Conservation (phyloP, 2,797 vertebrate genomes). For the Coilia nasus region DNA sequence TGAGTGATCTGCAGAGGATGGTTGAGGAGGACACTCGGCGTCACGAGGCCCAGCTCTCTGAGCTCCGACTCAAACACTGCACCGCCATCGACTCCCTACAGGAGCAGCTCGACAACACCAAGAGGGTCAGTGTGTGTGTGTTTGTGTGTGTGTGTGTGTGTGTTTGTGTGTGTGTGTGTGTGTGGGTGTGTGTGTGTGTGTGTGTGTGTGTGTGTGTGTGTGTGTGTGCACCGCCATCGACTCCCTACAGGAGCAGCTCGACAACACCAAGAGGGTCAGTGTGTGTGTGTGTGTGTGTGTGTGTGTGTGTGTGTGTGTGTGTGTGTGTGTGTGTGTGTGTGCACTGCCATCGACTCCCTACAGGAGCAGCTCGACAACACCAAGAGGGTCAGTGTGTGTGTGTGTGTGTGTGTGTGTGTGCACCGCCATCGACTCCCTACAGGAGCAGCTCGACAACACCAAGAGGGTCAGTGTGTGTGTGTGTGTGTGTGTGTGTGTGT, state of each 20-base stretch:
- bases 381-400: slow-evolving; percentile 72
- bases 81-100: slow-evolving; percentile 75
- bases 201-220: slow-evolving; percentile 2
- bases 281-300: background rate
- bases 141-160: background rate
- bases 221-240: slow-evolving; percentile 68
- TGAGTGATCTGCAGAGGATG: slow-evolving; percentile 76
- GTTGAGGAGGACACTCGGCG: slow-evolving; percentile 80
- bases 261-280: slow-evolving; percentile 80
- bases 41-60: slow-evolving; percentile 79
- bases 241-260: slow-evolving; percentile 79
- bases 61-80: slow-evolving; percentile 78
- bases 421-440: too few relatives aligned
- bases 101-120: slow-evolving; percentile 82
- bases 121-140: slow-evolving; percentile 67
- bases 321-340: slow-evolving; percentile 28
- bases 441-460: too few relatives aligned
- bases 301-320: background rate
- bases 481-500: too few relatives aligned
- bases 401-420: background rate
- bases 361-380: slow-evolving; percentile 82
- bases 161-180: background rate
- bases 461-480: too few relatives aligned
- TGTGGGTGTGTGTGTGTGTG: background rate
- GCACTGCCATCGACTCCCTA: slow-evolving; percentile 72